Percentiles rank a stretch among this genome's conserved stretches.
Evolutionary conservation across 2,888 invertebrate genomes (phyloP).

Genomic region (Eilema griseolum): DNA sequence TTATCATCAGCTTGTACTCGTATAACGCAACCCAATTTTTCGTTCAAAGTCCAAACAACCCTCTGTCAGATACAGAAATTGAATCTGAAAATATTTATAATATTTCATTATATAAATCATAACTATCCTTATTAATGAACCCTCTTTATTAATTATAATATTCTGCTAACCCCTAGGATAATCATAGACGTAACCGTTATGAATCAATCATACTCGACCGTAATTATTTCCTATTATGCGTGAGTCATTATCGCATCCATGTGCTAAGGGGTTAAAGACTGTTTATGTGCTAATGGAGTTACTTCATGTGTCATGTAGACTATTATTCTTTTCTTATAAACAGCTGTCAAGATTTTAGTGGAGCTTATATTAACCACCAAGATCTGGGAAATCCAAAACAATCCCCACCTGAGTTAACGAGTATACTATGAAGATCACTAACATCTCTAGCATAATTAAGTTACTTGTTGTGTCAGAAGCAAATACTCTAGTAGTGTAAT

Average conservation of each 20-base stretch:
- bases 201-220: slow-evolving; percentile 24
- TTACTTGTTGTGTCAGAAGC: too few relatives aligned
- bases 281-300: neutral
- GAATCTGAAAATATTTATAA: neutral
- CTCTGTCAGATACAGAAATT: neutral
- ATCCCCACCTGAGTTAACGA: too few relatives aligned
- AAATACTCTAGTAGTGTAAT: too few relatives aligned
- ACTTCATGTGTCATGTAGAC: neutral
- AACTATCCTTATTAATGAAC: neutral
- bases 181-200: slow-evolving; percentile 23
- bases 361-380: too few relatives aligned
- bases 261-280: slow-evolving; percentile 10
- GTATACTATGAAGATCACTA: too few relatives aligned
- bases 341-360: too few relatives aligned
- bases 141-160: neutral
- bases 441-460: too few relatives aligned
- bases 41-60: neutral
- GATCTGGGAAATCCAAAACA: too few relatives aligned
- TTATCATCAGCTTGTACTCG: too few relatives aligned
- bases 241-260: slow-evolving; percentile 9
- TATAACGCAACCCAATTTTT: too few relatives aligned
- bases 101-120: neutral
- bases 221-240: slow-evolving; percentile 18
- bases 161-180: slow-evolving; percentile 14
- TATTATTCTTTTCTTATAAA: neutral